Base-by-base conservation (phyloP, 1,140 invertebrate genomes). In the Ceratitis capitata region DNA sequence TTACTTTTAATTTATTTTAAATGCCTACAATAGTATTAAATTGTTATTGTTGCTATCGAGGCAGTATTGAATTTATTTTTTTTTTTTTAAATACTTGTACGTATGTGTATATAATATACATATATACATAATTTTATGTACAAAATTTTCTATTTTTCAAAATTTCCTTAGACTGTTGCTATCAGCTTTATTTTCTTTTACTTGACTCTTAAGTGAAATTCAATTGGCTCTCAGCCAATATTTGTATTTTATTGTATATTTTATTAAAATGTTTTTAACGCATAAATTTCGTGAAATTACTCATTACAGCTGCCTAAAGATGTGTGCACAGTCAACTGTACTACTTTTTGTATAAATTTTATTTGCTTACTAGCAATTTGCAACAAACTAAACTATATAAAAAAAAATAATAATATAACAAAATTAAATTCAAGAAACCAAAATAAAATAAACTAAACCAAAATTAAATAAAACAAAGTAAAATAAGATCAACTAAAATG, bases 221-320 rank as follows among this genome's bases (percentile, higher is more conserved):
- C 12, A 53, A 83, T 83, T 83, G 82, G 82, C 26, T 2, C 23
- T 1, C 16, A 19, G 82, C 82, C 82, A 83, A 51, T 32, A n/a
- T 49, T 51, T 16, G 12, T 5, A 83, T 83, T 83, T 83, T 51
- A 83, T 83, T 83, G 82, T 83, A 32, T 83, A 51, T 83, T 83
- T 51, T 83, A 51, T 51, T 51, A 83, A 51, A 51, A 83, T 83
- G 45, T 51, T 83, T 83, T 83, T 83, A 83, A 53, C 26, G 10
- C 29, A 83, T 83, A 83, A 83, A 83, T 83, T 51, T 51, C 49
- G n/a, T 53, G 82, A 53, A 32, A 83, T 83, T 83, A 83, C 45
- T 83, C 82, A 83, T 51, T 83, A 83, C 82, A 83, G 10, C 49
- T 49, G 10, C 49, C 32, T 26, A 32, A 1, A 45, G 2, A n/a